Evolutionary conservation across 2,113 vertebrate genomes (phyloP).

Genomic region (Myrmecophaga tridactyla): DNA sequence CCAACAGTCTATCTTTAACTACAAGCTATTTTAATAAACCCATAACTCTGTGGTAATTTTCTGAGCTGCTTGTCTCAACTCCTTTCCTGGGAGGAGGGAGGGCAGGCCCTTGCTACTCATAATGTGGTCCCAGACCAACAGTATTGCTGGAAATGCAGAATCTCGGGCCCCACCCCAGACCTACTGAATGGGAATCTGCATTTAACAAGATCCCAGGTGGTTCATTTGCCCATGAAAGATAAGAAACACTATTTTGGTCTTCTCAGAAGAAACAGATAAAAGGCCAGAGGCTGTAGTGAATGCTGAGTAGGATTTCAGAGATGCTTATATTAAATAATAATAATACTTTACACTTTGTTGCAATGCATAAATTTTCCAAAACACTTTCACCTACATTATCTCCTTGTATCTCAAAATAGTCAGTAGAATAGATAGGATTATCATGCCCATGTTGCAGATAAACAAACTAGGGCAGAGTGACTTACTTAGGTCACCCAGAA

Average conservation of each 20-base stretch:
- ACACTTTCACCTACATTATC: not conserved
- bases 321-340: not conserved
- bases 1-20: not conserved
- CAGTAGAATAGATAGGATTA: not conserved
- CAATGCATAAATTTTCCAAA: not conserved
- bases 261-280: not conserved
- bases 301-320: not conserved
- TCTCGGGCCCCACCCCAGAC: not conserved
- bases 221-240: not conserved
- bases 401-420: slow-evolving; percentile 6
- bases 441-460: not conserved
- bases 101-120: not conserved
- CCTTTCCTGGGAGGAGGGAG: not conserved
- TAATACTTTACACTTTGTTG: not conserved
- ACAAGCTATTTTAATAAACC: slow-evolving; percentile 24
- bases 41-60: not conserved
- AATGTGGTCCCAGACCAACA: not conserved
- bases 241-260: not conserved
- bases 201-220: not conserved
- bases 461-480: not conserved
- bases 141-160: not conserved
- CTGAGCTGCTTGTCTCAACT: not conserved
- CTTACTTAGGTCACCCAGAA: not conserved
- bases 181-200: not conserved
- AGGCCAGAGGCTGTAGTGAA: not conserved